Evolutionary conservation across 2,888 invertebrate species (phyloP).

Genomic region (Diploptera punctata): DNA sequence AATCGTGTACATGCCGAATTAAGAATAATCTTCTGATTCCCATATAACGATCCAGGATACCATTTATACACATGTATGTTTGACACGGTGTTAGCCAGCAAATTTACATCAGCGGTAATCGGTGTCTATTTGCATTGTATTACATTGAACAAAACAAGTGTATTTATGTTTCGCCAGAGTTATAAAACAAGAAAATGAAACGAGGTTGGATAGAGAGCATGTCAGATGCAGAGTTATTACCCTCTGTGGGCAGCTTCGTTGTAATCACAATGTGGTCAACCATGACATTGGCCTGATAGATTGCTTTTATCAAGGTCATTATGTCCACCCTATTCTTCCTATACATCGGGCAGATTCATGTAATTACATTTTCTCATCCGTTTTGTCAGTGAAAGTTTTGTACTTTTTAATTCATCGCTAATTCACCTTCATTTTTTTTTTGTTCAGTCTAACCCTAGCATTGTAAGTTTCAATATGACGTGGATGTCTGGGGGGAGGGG

Average conservation of each 20-base stretch:
- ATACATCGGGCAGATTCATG: too few relatives aligned
- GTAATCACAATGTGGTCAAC: conserved; percentile 5
- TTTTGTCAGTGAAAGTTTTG: not conserved
- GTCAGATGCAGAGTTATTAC: not conserved
- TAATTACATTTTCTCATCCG: not conserved
- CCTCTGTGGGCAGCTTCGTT: not conserved
- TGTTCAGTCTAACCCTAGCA: too few relatives aligned
- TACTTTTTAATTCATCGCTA: too few relatives aligned
- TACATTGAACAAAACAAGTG: not conserved
- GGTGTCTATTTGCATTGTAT: not conserved
- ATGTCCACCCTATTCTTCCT: too few relatives aligned
- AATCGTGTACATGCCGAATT: not conserved
- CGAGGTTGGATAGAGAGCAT: not conserved
- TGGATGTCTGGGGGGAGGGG: too few relatives aligned
- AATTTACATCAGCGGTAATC: not conserved
- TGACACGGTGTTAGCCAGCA: not conserved
- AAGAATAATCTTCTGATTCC: not conserved
- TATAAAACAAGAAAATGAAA: not conserved
- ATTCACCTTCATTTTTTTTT: too few relatives aligned
- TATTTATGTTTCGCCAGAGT: not conserved
- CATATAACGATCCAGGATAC: not conserved
- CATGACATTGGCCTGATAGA: not conserved
- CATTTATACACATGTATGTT: not conserved
- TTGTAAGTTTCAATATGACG: too few relatives aligned
- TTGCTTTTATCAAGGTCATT: conserved; percentile 4